phyloP scores from a whole-genome alignment of 1,140 invertebrate species.

The Lerema accius region DNA sequence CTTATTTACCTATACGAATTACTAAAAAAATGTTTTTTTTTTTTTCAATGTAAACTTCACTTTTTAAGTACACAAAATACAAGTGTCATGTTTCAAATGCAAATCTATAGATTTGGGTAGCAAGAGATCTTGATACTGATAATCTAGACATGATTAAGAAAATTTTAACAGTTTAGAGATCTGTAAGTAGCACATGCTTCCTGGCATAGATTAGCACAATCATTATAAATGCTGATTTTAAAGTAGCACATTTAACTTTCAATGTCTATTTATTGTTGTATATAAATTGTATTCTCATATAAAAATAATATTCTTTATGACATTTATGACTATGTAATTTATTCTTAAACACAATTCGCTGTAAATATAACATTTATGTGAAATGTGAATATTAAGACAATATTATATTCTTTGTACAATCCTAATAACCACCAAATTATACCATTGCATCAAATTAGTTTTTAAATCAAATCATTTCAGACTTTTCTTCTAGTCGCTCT shows the following conservation, averaged over 20 bases:
- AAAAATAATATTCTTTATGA: not conserved
- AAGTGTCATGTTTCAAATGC: constrained; percentile 15
- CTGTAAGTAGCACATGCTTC: too few relatives aligned
- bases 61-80: too few relatives aligned
- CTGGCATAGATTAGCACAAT: constrained; percentile 6
- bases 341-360: constrained; percentile 12
- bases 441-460: not conserved
- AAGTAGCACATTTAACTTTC: not conserved
- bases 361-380: constrained; percentile 14
- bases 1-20: too few relatives aligned
- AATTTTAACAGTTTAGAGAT: too few relatives aligned
- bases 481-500: constrained; percentile 14
- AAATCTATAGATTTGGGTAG: not conserved
- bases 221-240: constrained; percentile 7
- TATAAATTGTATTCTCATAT: not conserved
- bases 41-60: too few relatives aligned
- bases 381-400: not conserved
- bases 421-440: not conserved
- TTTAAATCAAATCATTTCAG: not conserved
- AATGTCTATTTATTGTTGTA: constrained; percentile 8
- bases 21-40: too few relatives aligned
- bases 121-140: not conserved
- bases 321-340: not conserved
- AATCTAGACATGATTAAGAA: too few relatives aligned
- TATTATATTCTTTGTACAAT: not conserved